phyloP scores from a whole-genome alignment of 2,113 vertebrate species.

The Sebastes fasciatus region DNA sequence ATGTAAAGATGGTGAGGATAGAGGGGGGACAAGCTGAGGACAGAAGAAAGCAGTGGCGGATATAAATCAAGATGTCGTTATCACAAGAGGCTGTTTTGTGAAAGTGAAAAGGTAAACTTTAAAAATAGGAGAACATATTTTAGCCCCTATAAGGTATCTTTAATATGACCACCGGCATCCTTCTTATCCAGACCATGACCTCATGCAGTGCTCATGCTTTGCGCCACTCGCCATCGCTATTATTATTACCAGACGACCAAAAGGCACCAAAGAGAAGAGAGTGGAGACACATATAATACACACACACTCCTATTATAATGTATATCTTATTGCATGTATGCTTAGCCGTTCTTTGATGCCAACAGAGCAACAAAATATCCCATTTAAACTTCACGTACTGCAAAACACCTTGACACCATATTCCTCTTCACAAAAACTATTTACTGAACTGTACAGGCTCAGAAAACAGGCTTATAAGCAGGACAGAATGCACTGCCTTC shows the following conservation, averaged over 20 bases:
- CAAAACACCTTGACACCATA: conserved; percentile 36
- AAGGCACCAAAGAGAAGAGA: conserved; percentile 25
- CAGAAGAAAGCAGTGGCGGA: neutral
- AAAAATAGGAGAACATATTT: conserved; percentile 1
- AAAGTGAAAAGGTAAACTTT: neutral
- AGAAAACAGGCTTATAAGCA: conserved; percentile 17
- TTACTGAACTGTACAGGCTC: neutral
- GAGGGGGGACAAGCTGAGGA: neutral
- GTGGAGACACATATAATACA: conserved; percentile 5
- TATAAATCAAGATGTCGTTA: conserved; percentile 13
- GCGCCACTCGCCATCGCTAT: conserved; percentile 41
- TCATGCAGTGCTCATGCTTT: conserved; percentile 38
- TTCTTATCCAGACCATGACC: conserved; percentile 46
- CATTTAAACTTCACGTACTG: conserved; percentile 45
- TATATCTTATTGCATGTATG: neutral
- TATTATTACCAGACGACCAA: conserved; percentile 66
- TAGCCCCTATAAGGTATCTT: neutral
- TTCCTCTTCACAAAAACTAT: conserved; percentile 19
- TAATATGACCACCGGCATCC: conserved; percentile 22
- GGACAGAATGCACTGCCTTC: neutral
- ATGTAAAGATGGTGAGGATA: conserved; percentile 16
- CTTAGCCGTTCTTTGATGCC: conserved; percentile 14
- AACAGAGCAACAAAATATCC: conserved; percentile 22
- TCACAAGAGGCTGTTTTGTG: conserved; percentile 5
- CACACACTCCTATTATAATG: neutral